A percentile compares a stretch with the other conserved stretches of the same genome.
These are phyloP conservation scores for Drosophila prosaltans DNA, from an alignment of 1,140 invertebrate species.

Conservation along the genomic window DNA sequence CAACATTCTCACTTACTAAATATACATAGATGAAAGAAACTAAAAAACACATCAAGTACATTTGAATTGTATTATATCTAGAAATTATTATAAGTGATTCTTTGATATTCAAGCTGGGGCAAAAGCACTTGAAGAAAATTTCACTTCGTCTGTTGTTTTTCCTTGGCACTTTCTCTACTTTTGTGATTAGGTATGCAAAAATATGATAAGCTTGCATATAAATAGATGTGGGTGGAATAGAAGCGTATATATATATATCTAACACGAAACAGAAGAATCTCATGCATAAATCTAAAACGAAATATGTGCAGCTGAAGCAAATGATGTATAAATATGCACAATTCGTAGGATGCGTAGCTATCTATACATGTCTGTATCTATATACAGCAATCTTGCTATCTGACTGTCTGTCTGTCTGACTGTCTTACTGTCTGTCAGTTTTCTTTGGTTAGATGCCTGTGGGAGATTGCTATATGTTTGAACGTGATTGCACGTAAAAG, in stretches of 20 bases:
- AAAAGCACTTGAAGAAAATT: not conserved
- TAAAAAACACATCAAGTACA: not conserved
- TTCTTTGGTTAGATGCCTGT: conserved; percentile 1
- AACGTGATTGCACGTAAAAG: conserved; percentile 61
- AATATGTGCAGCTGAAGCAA: conserved; percentile 42
- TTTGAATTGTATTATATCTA: not conserved
- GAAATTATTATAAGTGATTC: conserved; percentile 5
- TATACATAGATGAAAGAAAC: not conserved
- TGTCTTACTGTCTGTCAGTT: not conserved
- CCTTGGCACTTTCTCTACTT: conserved; percentile 43
- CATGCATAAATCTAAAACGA: conserved; percentile 61
- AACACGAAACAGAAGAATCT: conserved; percentile 32
- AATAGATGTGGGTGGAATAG: conserved; percentile 33
- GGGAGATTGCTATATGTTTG: conserved; percentile 30
- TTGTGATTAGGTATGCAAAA: conserved; percentile 59
- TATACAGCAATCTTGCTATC: conserved; percentile 26
- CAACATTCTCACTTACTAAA: too few relatives aligned
- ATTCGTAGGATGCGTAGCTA: conserved; percentile 49
- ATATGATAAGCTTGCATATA: conserved; percentile 69
- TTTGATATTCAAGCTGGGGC: not conserved
- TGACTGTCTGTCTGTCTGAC: conserved; percentile 1
- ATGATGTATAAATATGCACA: conserved; percentile 62
- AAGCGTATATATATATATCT: conserved; percentile 26
- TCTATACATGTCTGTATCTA: conserved; percentile 23
- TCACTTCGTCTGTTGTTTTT: conserved; percentile 41